Evolutionary conservation across 2,797 vertebrate species (phyloP).

Genomic region (Parauchenoglanis punctatus): DNA sequence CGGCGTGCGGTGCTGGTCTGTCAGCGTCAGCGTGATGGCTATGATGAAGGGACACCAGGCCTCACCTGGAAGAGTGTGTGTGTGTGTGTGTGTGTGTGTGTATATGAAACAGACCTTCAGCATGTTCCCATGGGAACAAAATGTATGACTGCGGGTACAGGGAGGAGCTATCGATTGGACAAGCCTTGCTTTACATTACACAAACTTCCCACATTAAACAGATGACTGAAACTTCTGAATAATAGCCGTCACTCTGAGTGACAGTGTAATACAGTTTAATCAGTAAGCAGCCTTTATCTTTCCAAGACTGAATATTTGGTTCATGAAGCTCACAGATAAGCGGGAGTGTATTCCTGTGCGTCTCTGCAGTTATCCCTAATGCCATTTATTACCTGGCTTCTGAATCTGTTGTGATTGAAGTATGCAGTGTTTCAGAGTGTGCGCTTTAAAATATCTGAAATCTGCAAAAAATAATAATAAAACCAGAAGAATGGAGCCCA

Average conservation of each 20-base stretch:
- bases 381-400: background rate
- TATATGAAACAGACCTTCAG: background rate
- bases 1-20: background rate
- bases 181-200: background rate
- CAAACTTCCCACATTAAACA: background rate
- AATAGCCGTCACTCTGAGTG: background rate
- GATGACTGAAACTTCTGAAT: background rate
- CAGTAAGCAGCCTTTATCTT: background rate
- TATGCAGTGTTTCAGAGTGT: background rate
- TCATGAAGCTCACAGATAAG: background rate
- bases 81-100: background rate
- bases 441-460: background rate
- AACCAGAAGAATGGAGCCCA: background rate
- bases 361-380: background rate
- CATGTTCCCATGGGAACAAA: constrained; percentile 52
- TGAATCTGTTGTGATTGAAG: background rate
- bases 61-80: constrained; percentile 5
- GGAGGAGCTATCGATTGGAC: constrained; percentile 1
- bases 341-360: background rate
- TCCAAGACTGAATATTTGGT: background rate
- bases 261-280: background rate
- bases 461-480: background rate
- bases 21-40: background rate
- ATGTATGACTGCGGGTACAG: constrained; percentile 20
- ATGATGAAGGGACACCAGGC: background rate